These are phyloP conservation scores for Nebria ingens DNA, from an alignment of 1,140 invertebrate species.

Conservation along the genomic window DNA sequence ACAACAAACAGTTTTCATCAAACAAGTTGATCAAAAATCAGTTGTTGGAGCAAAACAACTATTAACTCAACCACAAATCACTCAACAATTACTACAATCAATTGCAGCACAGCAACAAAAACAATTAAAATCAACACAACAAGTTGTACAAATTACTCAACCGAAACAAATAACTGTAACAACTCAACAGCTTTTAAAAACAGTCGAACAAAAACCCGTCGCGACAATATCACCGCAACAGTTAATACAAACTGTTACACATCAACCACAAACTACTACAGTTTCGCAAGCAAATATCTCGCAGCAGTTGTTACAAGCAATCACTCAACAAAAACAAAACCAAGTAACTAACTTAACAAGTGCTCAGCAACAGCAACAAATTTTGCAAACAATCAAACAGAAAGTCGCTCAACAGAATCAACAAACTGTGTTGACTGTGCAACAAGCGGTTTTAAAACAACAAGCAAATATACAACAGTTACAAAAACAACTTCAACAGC, in stretches of 20 bases:
- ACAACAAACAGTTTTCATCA: constrained; percentile 18
- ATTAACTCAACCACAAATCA: not conserved
- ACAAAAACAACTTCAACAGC: constrained; percentile 28
- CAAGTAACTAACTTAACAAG: constrained; percentile 30
- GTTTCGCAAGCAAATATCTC: constrained; percentile 8
- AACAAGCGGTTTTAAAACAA: constrained; percentile 22
- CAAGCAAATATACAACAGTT: constrained; percentile 25
- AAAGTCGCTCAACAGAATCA: constrained; percentile 28
- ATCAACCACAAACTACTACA: constrained; percentile 15
- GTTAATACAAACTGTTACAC: constrained; percentile 20
- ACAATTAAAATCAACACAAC: constrained; percentile 9
- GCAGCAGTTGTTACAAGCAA: not conserved
- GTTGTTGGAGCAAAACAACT: not conserved
- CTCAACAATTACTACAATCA: constrained; percentile 1
- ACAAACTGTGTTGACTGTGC: constrained; percentile 21
- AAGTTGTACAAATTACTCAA: constrained; percentile 4
- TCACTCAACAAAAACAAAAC: constrained; percentile 17
- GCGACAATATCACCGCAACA: constrained; percentile 21
- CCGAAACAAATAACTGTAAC: constrained; percentile 6
- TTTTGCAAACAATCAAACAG: constrained; percentile 35
- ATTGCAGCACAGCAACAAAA: constrained; percentile 17
- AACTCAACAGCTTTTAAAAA: constrained; percentile 1
- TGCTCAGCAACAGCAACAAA: constrained; percentile 35
- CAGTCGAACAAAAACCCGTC: constrained; percentile 14
- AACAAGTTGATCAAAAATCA: constrained; percentile 24